Conservation (phyloP, 1,140 invertebrate genomes). For the Globodera rostochiensis region DNA sequence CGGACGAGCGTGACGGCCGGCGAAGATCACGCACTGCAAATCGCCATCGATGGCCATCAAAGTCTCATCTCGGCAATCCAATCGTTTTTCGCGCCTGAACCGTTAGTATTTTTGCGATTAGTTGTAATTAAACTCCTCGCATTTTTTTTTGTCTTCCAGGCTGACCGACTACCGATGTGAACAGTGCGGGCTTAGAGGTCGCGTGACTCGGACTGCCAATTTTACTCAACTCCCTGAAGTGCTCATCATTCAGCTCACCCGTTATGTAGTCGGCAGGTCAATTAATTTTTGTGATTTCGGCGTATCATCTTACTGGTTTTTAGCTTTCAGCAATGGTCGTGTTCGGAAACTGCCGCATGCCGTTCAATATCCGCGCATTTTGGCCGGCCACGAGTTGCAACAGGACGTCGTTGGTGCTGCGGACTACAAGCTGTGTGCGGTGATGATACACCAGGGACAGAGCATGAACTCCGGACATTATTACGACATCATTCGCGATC, state of each 20-base stretch:
- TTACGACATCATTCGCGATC: slow-evolving; percentile 61
- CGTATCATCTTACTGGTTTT: not conserved
- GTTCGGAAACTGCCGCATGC: slow-evolving; percentile 48
- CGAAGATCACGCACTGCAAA: slow-evolving; percentile 45
- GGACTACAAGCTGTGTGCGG: slow-evolving; percentile 59
- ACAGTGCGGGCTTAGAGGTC: slow-evolving; percentile 40
- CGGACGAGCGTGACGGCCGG: slow-evolving; percentile 24
- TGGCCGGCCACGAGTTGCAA: slow-evolving; percentile 25
- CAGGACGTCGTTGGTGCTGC: slow-evolving; percentile 20
- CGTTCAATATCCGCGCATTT: slow-evolving; percentile 51
- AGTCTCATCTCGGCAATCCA: slow-evolving; percentile 50
- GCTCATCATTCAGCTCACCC: slow-evolving; percentile 54
- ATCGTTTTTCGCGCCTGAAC: slow-evolving; percentile 48
- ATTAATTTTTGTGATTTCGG: slow-evolving; percentile 4
- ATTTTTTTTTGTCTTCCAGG: not conserved
- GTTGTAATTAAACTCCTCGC: too few species aligned
- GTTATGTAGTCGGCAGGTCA: slow-evolving; percentile 55
- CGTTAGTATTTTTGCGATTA: slow-evolving; percentile 31
- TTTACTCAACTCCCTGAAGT: slow-evolving; percentile 50
- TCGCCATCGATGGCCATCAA: slow-evolving; percentile 53
- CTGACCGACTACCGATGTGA: slow-evolving; percentile 52
- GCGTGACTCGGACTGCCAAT: slow-evolving; percentile 20
- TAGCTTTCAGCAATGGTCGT: slow-evolving; percentile 45
- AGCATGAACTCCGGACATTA: slow-evolving; percentile 60
- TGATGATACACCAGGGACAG: slow-evolving; percentile 63